Conservation (phyloP, 2,797 vertebrate genomes). For the Enoplosus armatus region DNA sequence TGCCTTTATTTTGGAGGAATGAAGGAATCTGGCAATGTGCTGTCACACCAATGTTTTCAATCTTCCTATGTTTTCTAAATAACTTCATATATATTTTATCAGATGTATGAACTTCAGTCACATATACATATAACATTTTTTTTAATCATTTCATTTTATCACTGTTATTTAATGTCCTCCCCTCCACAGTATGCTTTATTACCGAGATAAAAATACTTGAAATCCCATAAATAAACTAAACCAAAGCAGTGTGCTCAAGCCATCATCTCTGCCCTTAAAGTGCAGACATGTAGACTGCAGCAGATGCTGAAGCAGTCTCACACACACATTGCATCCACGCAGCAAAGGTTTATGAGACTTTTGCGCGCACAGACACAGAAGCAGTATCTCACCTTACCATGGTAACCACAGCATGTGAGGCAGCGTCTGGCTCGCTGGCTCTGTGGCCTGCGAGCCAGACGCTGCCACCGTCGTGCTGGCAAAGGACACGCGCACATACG, state of each 20-base stretch:
- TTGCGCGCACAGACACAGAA: conserved; percentile 7
- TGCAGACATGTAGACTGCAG: conserved; percentile 35
- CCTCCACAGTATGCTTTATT: conserved; percentile 40
- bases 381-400: conserved; percentile 62
- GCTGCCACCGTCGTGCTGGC: conserved; percentile 22
- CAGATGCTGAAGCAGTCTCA: conserved; percentile 43
- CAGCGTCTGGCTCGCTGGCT: conserved; percentile 55
- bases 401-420: conserved; percentile 64
- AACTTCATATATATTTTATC: conserved; percentile 30
- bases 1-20: background rate
- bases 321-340: conserved; percentile 13
- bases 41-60: background rate
- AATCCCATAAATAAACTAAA: conserved; percentile 51
- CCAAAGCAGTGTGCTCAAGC: conserved; percentile 43
- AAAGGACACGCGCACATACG: conserved; percentile 1
- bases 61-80: background rate
- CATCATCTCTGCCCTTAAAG: conserved; percentile 40
- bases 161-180: conserved; percentile 30
- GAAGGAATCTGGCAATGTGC: background rate
- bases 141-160: conserved; percentile 24
- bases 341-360: conserved; percentile 16
- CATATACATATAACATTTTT: background rate
- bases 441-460: conserved; percentile 52
- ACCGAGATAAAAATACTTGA: conserved; percentile 51
- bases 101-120: conserved; percentile 10